Percentiles rank a stretch among this genome's conserved stretches.
Evolutionary conservation across 2,888 invertebrate genomes (phyloP).

Genomic region (Amphipyra berbera): DNA sequence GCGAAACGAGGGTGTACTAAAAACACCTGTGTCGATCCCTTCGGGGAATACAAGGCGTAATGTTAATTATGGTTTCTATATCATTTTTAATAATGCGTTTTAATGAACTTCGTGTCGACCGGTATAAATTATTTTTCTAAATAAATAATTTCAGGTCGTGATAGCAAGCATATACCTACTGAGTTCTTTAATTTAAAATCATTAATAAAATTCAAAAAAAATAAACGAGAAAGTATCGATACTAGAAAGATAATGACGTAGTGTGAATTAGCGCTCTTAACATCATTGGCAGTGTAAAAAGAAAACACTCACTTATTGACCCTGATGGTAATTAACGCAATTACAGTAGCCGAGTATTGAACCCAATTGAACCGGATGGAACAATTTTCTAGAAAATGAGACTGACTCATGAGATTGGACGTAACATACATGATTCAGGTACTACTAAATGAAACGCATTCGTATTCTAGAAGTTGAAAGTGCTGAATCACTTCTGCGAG

Average conservation of each 20-base stretch:
- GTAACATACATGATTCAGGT: neutral
- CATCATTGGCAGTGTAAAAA: slow-evolving; percentile 19
- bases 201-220: neutral
- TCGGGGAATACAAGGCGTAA: no score
- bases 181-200: neutral
- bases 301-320: slow-evolving; percentile 36
- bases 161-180: neutral
- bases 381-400: slow-evolving; percentile 27
- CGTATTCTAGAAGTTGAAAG: no score
- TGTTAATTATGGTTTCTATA: no score
- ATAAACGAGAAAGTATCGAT: slow-evolving; percentile 2
- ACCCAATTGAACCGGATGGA: slow-evolving; percentile 17
- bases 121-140: no score
- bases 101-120: no score
- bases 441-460: no score
- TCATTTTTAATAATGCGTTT: no score
- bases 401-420: slow-evolving; percentile 22
- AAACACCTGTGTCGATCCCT: no score
- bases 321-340: slow-evolving; percentile 37
- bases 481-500: no score
- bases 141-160: no score
- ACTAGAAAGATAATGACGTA: slow-evolving; percentile 8
- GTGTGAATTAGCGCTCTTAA: slow-evolving; percentile 21
- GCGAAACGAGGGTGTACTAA: no score
- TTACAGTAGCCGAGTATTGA: slow-evolving; percentile 33